phyloP scores from a whole-genome alignment of 2,888 invertebrate species.

The Meteorus colon region DNA sequence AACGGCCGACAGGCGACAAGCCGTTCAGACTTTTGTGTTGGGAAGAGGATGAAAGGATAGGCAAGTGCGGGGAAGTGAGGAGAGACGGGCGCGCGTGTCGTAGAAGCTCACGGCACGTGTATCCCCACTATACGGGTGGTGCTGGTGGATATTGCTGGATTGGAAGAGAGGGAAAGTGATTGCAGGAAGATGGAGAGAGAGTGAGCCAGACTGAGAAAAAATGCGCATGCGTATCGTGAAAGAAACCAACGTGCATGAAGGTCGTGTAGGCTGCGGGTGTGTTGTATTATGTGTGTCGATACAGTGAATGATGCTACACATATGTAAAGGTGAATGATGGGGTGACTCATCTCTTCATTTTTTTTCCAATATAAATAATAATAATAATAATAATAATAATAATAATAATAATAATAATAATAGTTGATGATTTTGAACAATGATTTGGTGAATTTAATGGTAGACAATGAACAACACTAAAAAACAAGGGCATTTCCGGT shows the following conservation, averaged over 20 bases:
- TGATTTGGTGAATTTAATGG: too few species aligned
- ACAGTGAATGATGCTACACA: background rate
- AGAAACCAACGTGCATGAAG: constrained; percentile 36
- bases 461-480: too few species aligned
- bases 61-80: constrained; percentile 14
- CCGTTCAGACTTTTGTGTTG: constrained; percentile 19
- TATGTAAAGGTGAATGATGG: background rate
- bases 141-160: constrained; percentile 16
- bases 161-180: constrained; percentile 17
- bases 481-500: too few species aligned
- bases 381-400: background rate
- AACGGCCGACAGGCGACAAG: constrained; percentile 21
- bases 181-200: background rate
- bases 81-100: constrained; percentile 18
- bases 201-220: background rate
- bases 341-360: background rate
- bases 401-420: background rate
- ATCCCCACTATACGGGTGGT: constrained; percentile 14
- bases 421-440: too few species aligned
- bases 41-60: constrained; percentile 9
- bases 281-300: background rate
- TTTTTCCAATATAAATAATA: background rate
- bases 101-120: constrained; percentile 47
- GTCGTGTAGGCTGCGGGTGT: constrained; percentile 1
- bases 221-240: constrained; percentile 41